Percentiles rank a stretch among this genome's conserved stretches.
These are phyloP conservation scores for Xestobium rufovillosum DNA, from an alignment of 2,888 invertebrate species.

Conservation along the genomic window DNA sequence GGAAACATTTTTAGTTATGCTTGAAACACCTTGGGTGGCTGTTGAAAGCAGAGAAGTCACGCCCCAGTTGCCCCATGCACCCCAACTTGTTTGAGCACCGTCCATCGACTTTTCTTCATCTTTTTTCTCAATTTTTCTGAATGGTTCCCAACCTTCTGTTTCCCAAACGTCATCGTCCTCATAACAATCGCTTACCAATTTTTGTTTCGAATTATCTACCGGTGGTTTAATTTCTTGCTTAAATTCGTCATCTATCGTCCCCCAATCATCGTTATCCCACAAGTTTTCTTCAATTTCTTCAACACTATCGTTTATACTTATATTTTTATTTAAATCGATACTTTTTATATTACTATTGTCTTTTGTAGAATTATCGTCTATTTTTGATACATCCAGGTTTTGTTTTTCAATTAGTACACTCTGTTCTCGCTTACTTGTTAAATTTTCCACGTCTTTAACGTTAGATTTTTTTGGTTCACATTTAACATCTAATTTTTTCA, in stretches of 20 bases:
- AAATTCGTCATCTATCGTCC: too few relatives aligned
- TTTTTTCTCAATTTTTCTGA: constrained; percentile 45
- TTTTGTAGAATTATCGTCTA: too few relatives aligned
- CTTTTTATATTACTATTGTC: constrained; percentile 22
- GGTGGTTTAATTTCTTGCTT: too few relatives aligned
- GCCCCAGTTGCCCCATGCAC: constrained; percentile 70
- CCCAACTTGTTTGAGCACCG: constrained; percentile 35
- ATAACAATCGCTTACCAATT: too few relatives aligned
- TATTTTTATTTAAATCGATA: constrained; percentile 10
- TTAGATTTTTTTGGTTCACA: too few relatives aligned
- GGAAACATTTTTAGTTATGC: constrained; percentile 73
- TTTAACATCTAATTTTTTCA: too few relatives aligned
- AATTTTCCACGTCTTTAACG: too few relatives aligned
- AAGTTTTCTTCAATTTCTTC: constrained; percentile 34
- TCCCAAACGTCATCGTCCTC: constrained; percentile 25
- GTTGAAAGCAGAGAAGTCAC: constrained; percentile 64
- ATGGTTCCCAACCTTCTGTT: constrained; percentile 47
- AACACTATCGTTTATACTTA: constrained; percentile 8
- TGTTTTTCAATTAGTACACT: too few relatives aligned
- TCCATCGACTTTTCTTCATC: too few relatives aligned
- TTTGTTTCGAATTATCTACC: too few relatives aligned
- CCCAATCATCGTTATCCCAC: constrained; percentile 35
- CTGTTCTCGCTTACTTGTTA: too few relatives aligned
- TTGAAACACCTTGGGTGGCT: constrained; percentile 67
- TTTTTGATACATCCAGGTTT: too few relatives aligned